These are phyloP conservation scores for Sinopyrophorus schimmeli DNA, from an alignment of 2,888 invertebrate genomes.

Conservation along the genomic window DNA sequence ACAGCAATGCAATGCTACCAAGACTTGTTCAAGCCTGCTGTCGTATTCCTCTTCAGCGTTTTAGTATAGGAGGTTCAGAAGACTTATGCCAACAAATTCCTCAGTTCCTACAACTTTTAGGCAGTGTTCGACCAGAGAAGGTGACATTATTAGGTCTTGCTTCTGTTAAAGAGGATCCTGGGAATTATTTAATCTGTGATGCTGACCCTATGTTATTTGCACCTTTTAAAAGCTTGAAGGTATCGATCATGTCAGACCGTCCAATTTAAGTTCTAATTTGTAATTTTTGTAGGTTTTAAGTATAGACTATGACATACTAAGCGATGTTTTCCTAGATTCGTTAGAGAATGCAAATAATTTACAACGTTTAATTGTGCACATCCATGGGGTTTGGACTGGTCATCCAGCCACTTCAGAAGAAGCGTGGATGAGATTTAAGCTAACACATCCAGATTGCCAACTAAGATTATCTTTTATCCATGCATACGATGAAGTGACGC, in stretches of 20 bases:
- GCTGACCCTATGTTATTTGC: constrained; percentile 62
- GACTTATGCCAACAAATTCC: constrained; percentile 49
- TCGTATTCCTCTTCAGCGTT: constrained; percentile 45
- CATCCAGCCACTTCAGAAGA: constrained; percentile 66
- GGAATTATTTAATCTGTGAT: constrained; percentile 63
- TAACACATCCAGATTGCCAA: constrained; percentile 61
- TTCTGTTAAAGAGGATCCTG: constrained; percentile 74
- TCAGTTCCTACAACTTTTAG: constrained; percentile 45
- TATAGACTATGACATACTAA: constrained; percentile 62
- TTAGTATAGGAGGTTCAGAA: constrained; percentile 54
- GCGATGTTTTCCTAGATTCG: constrained; percentile 55
- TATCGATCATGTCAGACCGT: constrained; percentile 36
- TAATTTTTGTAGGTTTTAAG: constrained; percentile 55
- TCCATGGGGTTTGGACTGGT: constrained; percentile 67
- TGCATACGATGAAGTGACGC: constrained; percentile 67
- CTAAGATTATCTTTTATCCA: constrained; percentile 67
- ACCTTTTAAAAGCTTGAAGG: constrained; percentile 63
- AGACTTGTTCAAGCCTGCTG: constrained; percentile 33
- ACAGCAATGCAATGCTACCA: constrained; percentile 16
- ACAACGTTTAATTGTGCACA: constrained; percentile 67
- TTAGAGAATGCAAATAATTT: constrained; percentile 51
- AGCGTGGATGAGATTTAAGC: constrained; percentile 65
- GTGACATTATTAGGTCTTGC: constrained; percentile 68
- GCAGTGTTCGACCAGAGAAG: constrained; percentile 57
- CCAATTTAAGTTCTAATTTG: constrained; percentile 39